Evolutionary conservation across 2,888 invertebrate genomes (phyloP).

Genomic region (Acanthopleura granulata): DNA sequence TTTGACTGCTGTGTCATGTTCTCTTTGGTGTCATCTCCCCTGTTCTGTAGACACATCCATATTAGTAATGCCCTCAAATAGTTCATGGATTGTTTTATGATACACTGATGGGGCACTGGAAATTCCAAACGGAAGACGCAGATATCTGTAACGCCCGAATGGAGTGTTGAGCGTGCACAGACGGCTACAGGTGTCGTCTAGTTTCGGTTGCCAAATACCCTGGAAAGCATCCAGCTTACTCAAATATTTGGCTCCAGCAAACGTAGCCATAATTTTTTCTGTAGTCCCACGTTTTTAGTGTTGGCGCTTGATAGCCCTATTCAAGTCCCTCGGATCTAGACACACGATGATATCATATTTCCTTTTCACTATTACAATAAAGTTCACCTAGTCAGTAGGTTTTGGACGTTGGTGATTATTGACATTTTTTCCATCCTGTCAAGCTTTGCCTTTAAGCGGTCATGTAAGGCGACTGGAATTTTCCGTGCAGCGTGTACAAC

Average conservation of each 20-base stretch:
- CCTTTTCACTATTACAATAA: conserved; percentile 24
- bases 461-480: conserved; percentile 31
- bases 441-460: conserved; percentile 27
- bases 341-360: conserved; percentile 26
- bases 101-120: conserved; percentile 32
- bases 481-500: conserved; percentile 30
- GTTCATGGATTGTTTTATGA: conserved; percentile 25
- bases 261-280: conserved; percentile 32
- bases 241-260: conserved; percentile 32
- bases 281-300: conserved; percentile 30
- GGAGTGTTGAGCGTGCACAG: conserved; percentile 35
- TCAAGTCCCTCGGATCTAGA: conserved; percentile 30
- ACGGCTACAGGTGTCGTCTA: conserved; percentile 29
- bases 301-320: conserved; percentile 32
- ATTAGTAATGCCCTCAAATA: conserved; percentile 25
- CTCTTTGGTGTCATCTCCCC: background rate
- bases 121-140: too few relatives aligned
- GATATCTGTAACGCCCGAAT: conserved; percentile 32
- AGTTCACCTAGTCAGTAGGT: conserved; percentile 25
- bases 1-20: conserved; percentile 20
- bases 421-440: conserved; percentile 23
- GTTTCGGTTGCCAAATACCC: conserved; percentile 37
- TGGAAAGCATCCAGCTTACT: conserved; percentile 34
- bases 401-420: conserved; percentile 23
- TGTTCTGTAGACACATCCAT: conserved; percentile 31